phyloP scores from a whole-genome alignment of 2,888 invertebrate genomes.

The Melipona bicolor region DNA sequence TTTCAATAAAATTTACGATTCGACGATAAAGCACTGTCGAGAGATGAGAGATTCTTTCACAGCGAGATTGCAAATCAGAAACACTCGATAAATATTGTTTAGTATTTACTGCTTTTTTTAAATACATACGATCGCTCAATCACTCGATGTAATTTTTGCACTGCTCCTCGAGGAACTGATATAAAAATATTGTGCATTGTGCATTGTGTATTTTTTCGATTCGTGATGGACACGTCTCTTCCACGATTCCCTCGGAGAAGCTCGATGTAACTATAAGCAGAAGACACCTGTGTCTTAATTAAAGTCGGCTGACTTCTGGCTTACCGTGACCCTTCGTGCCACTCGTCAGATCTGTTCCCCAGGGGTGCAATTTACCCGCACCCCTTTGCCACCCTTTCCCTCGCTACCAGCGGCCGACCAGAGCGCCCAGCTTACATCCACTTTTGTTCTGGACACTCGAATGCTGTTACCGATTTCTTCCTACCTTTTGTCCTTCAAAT shows the following conservation, averaged over 20 bases:
- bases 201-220: neutral
- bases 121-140: too few species aligned
- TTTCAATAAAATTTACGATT: neutral
- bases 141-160: too few species aligned
- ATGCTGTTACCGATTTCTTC: constrained; percentile 49
- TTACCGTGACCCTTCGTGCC: constrained; percentile 69
- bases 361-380: constrained; percentile 77
- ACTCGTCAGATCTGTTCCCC: constrained; percentile 73
- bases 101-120: too few species aligned
- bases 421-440: constrained; percentile 36
- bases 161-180: too few species aligned
- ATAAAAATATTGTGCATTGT: too few species aligned
- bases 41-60: neutral
- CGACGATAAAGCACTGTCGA: neutral
- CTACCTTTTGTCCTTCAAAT: constrained; percentile 42
- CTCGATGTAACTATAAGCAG: constrained; percentile 36
- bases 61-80: neutral
- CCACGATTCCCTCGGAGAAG: constrained; percentile 25
- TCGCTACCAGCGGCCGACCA: constrained; percentile 14
- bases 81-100: too few species aligned
- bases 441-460: constrained; percentile 52
- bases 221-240: constrained; percentile 16
- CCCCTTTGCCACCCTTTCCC: constrained; percentile 55
- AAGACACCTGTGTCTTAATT: constrained; percentile 78
- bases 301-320: constrained; percentile 78